Base-by-base conservation (phyloP, 2,888 invertebrate genomes). In the Taphrorychus bicolor region DNA sequence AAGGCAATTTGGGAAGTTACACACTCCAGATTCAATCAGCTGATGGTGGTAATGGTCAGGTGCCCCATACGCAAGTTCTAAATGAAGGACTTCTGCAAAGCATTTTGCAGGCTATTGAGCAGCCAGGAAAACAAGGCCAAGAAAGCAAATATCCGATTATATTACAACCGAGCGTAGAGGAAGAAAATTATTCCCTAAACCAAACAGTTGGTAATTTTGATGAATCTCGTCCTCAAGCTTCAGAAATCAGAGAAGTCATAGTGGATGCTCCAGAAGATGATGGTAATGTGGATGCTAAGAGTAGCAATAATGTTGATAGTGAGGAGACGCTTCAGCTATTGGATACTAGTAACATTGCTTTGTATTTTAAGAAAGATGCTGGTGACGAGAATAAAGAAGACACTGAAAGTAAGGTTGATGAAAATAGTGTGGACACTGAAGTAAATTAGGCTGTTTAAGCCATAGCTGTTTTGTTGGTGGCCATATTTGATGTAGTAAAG, bases 91-190 rank as follows among this genome's bases (percentile, higher is more conserved):
- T 94, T 0, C 80, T 94, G 1, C 92, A 93, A 77, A 91, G 93
- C 58, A 93, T 94, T 62, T 80, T 94, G 1, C 88, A 91, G 69
- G 94, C 93, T 0, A 93, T 94, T 53, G 94, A 94, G 76, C 89
- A 92, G 71, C 91, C 91, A 0, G 72, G 72, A 21, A 79, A 77
- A 61, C 60, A 75, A 21, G 69, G 71, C 14, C 63, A 70, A 64
- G 72, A 74, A 66, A 48, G 74, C 54, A 73, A 78, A 58, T 78
- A 80, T 66, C 74, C 76, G 49, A 62, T 78, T 63, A 69, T 78
- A 69, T 70, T 78, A 45, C 75, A 80, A 59, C 72, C 79, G 62
- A 76, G 76, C 61, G 68, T 74, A 16, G 73, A 75, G 62, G 69
- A 73, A 63, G 71, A 74, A 22, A 72, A 72, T 32, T 68, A 71